Base-by-base conservation (phyloP, 1,140 invertebrate species). In the Scaptomyza graminum region DNA sequence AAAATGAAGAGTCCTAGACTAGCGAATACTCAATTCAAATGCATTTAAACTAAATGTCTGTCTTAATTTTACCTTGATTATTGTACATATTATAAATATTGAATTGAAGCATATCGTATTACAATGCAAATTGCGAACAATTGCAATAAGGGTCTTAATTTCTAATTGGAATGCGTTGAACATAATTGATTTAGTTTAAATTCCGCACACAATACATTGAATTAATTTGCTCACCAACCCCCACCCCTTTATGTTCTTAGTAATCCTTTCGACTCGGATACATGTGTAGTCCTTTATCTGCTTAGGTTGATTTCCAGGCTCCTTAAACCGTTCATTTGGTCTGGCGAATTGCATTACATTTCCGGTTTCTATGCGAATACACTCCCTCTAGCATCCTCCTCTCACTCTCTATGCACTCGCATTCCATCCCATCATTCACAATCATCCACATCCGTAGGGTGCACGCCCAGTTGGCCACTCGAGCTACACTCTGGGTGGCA, bases 291-390 rank as follows among this genome's bases (percentile, higher is more conserved):
- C 31, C 44, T 47, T 41, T 37, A 57, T 57, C 54, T 13, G 52
- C 34, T 66, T 57, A 57, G 52, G 13, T 22, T 7, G 8, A 16
- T 5, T 34, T 11, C 11, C 12, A 44, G 12, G 60, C 49, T 18
- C 18, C 39, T 87, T 87, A 78, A 82, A 62, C 74, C 66, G 49
- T 72, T 78, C 82, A 87, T 87, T 87, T 78, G 69, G 52, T 41
- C 60, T 66, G 50, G 63, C 63, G 75, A 82, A 88, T 79, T 87
- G 79, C 78, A 87, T 78, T 78, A 77, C 63, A 73, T 74, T 68
- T 87, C 77, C 82, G 79, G 25, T 55, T 64, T 25, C 43, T 56
- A 46, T 31, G 18, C 55, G 49, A 59, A 16, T 44, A 31, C 18
- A 50, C 15, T 66, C 43, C 31, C 7, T 9, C 31, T 34, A 34